A percentile compares a stretch with the other conserved stretches of the same genome.
These are phyloP conservation scores for Daboia siamensis DNA, from an alignment of 2,113 vertebrate genomes.

Conservation along the genomic window DNA sequence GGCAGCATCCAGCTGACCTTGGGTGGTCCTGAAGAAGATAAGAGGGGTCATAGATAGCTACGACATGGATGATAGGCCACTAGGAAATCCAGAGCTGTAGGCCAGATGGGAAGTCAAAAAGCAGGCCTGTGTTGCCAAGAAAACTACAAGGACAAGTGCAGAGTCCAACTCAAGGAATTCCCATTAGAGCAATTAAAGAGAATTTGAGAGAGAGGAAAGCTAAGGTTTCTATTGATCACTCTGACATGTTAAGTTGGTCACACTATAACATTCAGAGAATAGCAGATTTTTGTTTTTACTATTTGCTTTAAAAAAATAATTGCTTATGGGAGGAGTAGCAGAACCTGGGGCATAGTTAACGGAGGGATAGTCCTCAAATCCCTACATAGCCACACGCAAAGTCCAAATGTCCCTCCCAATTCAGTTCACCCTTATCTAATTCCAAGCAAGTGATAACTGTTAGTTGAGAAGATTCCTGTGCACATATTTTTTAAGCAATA, in stretches of 20 bases:
- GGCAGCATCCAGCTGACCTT: not conserved
- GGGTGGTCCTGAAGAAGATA: not conserved
- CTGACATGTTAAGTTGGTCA: not conserved
- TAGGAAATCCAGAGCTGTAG: not conserved
- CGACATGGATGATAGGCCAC: not conserved
- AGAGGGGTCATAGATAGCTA: not conserved
- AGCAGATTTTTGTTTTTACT: not conserved
- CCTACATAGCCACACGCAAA: not conserved
- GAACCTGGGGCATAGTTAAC: not conserved
- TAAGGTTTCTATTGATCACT: not conserved
- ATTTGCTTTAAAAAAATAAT: not conserved
- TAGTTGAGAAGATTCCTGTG: not conserved
- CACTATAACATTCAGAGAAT: not conserved
- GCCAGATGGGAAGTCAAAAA: not conserved
- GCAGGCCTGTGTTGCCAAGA: not conserved
- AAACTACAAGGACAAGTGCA: not conserved
- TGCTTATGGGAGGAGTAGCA: not conserved
- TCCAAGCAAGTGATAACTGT: not conserved
- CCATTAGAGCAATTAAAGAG: not conserved
- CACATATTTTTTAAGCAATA: not conserved
- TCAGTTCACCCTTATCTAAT: not conserved
- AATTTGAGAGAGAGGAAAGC: not conserved
- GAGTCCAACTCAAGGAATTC: not conserved
- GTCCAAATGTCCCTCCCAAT: not conserved
- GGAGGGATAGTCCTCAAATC: not conserved